phyloP scores from a whole-genome alignment of 2,888 invertebrate species.

The Allolobophora icterica region DNA sequence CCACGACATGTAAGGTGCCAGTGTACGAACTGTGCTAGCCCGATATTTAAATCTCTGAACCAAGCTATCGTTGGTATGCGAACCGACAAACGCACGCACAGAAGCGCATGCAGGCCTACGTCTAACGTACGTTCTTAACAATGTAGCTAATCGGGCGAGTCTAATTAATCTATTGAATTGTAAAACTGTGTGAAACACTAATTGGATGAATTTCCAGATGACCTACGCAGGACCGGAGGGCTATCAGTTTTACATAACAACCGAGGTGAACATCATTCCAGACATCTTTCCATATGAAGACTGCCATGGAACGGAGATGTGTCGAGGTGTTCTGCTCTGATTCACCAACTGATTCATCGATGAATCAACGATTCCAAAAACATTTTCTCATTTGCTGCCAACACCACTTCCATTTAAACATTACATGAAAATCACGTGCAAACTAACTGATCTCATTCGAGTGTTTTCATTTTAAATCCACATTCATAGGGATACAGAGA shows the following conservation, averaged over 20 bases:
- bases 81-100: no score
- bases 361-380: background rate
- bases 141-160: background rate
- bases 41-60: no score
- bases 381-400: background rate
- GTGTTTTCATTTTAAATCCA: background rate
- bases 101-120: no score
- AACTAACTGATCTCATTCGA: background rate
- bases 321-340: slow-evolving; percentile 54
- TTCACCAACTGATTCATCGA: background rate
- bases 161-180: background rate
- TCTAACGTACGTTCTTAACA: no score
- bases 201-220: slow-evolving; percentile 39
- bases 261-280: slow-evolving; percentile 55
- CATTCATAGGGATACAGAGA: background rate
- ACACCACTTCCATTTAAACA: background rate
- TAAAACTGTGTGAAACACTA: background rate
- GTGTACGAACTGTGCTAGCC: no score
- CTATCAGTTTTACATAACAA: slow-evolving; percentile 53
- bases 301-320: slow-evolving; percentile 51
- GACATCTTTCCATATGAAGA: slow-evolving; percentile 55
- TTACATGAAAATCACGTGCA: background rate
- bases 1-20: no score
- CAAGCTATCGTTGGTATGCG: no score
- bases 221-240: slow-evolving; percentile 51